Base-by-base conservation (phyloP, 2,113 vertebrate genomes). In the Phylloscopus trochilus region DNA sequence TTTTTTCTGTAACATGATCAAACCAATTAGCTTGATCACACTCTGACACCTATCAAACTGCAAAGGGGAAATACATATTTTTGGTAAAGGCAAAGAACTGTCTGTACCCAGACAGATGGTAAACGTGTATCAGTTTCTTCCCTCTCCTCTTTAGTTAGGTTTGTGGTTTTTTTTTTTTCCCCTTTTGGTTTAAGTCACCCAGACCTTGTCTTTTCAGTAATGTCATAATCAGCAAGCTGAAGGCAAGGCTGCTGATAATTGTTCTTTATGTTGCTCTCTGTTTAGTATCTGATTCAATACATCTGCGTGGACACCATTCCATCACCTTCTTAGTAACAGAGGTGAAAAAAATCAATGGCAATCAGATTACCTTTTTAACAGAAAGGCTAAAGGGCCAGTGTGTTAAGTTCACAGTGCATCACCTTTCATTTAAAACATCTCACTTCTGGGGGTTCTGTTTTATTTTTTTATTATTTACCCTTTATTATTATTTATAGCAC, bases 281-380 rank as follows among this genome's bases (percentile, higher is more conserved):
- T 98, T 98, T 98, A 97, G 98, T 98, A 98, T 98, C 98, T 98
- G 98, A 98, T 98, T 98, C 98, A 98, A 98, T 99, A 98, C 98
- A 98, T 98, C 97, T 97, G 97, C 89, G 98, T 98, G 98, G 98
- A 98, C 98, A 98, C 97, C 98, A 97, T 98, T 98, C 98, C 98
- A 98, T 98, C 98, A 98, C 98, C 98, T 98, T 98, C 98, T 98
- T 98, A 98, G 98, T 98, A 98, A 98, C 98, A 97, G 97, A 97
- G 98, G 98, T 98, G 98, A 97, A 97, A 97, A 98, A 99, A 99
- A 99, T 99, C 98, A 98, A 99, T 99, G 98, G 95, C 98, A 99
- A 99, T 98, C 98, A 99, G 98, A 99, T 99, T 98, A 99, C 98
- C 98, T 98, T 98, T 98, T 99, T 98, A 98, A 98, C 98, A 98